phyloP scores from a whole-genome alignment of 2,113 vertebrate species.

The Petaurus breviceps region DNA sequence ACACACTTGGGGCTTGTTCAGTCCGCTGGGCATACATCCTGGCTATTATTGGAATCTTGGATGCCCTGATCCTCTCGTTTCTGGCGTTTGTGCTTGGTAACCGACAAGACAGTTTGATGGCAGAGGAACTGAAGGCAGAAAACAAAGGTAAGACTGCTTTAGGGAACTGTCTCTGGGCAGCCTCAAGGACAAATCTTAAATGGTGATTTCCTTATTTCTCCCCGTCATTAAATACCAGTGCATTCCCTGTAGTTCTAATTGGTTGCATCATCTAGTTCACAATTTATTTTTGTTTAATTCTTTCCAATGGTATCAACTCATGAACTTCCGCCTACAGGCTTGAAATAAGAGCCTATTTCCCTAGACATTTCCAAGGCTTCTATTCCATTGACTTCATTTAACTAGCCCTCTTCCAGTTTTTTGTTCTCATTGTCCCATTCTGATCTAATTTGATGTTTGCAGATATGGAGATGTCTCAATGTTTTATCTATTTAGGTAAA shows the following conservation, averaged over 20 bases:
- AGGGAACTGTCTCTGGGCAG: conserved; percentile 56
- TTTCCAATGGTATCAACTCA: not conserved
- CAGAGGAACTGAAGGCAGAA: conserved; percentile 96
- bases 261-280: not conserved
- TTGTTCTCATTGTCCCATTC: conserved; percentile 5
- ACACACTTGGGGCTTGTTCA: conserved; percentile 95
- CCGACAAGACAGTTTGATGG: conserved; percentile 96
- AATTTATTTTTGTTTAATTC: conserved; percentile 13
- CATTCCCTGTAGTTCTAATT: not conserved
- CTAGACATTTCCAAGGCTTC: conserved; percentile 4
- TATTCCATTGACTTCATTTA: conserved; percentile 22
- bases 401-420: conserved; percentile 23
- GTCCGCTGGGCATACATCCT: conserved; percentile 97
- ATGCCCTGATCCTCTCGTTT: conserved; percentile 97
- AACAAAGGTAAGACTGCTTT: conserved; percentile 92
- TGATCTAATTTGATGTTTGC: conserved; percentile 2
- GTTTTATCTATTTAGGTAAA: not conserved
- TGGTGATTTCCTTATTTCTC: not conserved
- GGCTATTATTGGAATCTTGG: conserved; percentile 97
- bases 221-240: not conserved
- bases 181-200: conserved; percentile 20
- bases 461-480: not conserved
- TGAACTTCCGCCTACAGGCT: not conserved
- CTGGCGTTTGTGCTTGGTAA: conserved; percentile 98
- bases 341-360: not conserved